These are phyloP conservation scores for Atherinosoma microstoma DNA, from an alignment of 2,797 vertebrate species.

Conservation along the genomic window DNA sequence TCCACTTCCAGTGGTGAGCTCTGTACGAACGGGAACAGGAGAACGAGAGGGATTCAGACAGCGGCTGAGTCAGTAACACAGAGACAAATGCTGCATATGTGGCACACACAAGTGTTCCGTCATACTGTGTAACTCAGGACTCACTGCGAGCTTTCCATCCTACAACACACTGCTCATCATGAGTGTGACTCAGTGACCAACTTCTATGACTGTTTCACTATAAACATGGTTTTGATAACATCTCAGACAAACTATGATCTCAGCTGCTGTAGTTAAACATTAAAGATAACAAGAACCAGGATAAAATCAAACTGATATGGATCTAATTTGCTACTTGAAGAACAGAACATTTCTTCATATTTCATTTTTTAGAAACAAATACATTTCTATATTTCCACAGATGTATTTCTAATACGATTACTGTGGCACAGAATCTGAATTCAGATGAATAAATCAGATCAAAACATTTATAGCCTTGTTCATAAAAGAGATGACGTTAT, in stretches of 20 bases:
- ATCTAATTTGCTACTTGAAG: constrained; percentile 1
- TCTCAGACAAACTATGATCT: constrained; percentile 1
- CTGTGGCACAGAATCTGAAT: not conserved
- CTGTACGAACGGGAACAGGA: constrained; percentile 69
- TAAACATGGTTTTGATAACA: not conserved
- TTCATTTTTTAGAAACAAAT: constrained; percentile 29
- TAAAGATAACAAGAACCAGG: not conserved
- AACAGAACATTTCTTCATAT: constrained; percentile 38
- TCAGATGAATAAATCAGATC: not conserved
- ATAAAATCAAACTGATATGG: not conserved
- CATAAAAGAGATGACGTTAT: not conserved
- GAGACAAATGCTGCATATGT: constrained; percentile 30
- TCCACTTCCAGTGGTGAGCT: constrained; percentile 91
- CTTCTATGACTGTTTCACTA: not conserved
- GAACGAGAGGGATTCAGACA: not conserved
- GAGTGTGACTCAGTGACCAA: constrained; percentile 11
- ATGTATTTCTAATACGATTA: not conserved
- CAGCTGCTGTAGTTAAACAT: not conserved
- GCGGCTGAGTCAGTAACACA: constrained; percentile 38
- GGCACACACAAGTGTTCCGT: constrained; percentile 30
- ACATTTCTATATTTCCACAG: not conserved
- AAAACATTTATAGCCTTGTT: not conserved
- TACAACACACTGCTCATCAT: not conserved
- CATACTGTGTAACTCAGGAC: constrained; percentile 20
- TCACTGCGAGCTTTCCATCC: constrained; percentile 15